Percentiles rank a stretch among this genome's conserved stretches.
phyloP scores from a whole-genome alignment of 1,140 invertebrate species.

The Cryptotermes secundus region DNA sequence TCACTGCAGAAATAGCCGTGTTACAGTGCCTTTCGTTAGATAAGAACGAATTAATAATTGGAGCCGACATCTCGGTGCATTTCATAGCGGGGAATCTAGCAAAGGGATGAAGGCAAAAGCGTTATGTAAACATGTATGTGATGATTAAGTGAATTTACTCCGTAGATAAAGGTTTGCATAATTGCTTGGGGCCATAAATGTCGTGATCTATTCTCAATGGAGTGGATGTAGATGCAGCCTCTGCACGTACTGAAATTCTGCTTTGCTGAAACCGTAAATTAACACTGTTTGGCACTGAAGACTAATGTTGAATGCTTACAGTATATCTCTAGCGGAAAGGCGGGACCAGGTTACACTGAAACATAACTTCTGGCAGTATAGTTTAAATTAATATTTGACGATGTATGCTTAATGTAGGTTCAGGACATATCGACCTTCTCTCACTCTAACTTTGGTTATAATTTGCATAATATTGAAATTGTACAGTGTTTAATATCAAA shows the following conservation, averaged over 20 bases:
- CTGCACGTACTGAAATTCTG: neutral
- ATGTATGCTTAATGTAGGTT: neutral
- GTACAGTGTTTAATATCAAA: too few relatives aligned
- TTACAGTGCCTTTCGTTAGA: neutral
- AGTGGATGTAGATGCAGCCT: neutral
- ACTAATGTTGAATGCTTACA: neutral
- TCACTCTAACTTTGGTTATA: neutral
- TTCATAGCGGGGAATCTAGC: neutral
- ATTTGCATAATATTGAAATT: neutral
- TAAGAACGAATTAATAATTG: conserved; percentile 12
- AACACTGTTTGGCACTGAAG: neutral
- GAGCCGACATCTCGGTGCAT: neutral
- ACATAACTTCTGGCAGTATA: neutral
- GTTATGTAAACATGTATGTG: neutral
- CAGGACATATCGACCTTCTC: neutral
- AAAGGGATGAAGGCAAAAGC: neutral
- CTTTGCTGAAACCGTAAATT: neutral
- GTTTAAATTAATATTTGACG: neutral
- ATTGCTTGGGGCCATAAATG: neutral
- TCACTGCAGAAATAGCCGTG: neutral
- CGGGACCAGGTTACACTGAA: neutral
- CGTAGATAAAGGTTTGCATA: neutral
- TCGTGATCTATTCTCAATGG: neutral
- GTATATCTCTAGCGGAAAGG: neutral
- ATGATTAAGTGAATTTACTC: conserved; percentile 14